These are phyloP conservation scores for Calonectris borealis DNA, from an alignment of 2,113 vertebrate genomes.

Conservation along the genomic window DNA sequence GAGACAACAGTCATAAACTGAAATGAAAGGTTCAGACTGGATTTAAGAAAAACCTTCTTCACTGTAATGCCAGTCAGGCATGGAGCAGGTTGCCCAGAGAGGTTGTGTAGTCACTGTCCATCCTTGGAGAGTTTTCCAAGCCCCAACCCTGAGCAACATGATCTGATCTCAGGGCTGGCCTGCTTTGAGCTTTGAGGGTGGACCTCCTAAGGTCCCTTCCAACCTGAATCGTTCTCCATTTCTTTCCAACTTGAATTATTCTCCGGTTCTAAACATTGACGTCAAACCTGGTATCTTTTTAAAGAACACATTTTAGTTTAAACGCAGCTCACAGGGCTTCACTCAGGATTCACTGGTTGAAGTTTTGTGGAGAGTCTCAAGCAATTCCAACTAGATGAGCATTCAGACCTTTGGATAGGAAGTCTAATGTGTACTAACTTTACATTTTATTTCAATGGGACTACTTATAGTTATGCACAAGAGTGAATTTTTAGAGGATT, in stretches of 20 bases:
- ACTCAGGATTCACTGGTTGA: not conserved
- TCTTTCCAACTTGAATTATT: not conserved
- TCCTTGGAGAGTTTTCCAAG: not conserved
- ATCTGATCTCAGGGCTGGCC: not conserved
- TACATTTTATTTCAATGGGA: not conserved
- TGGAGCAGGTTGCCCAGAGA: not conserved
- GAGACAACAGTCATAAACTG: not conserved
- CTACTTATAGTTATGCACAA: not conserved
- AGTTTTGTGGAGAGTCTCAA: not conserved
- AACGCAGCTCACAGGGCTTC: not conserved
- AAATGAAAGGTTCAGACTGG: not conserved
- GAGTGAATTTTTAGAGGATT: not conserved
- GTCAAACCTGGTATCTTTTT: not conserved
- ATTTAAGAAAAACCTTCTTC: not conserved
- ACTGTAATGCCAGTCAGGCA: not conserved
- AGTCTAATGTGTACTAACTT: not conserved
- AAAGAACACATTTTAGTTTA: not conserved
- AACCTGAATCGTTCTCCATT: not conserved
- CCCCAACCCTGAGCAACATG: not conserved
- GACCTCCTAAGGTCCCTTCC: not conserved
- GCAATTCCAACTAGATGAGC: not conserved
- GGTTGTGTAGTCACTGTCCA: not conserved
- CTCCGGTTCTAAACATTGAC: not conserved
- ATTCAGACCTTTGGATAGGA: not conserved
- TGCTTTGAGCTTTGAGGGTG: not conserved